Evolutionary conservation across 2,797 vertebrate species (phyloP), one percentile per base, ranked within the genome.

Genomic region (Hoplostethus mediterraneus): DNA sequence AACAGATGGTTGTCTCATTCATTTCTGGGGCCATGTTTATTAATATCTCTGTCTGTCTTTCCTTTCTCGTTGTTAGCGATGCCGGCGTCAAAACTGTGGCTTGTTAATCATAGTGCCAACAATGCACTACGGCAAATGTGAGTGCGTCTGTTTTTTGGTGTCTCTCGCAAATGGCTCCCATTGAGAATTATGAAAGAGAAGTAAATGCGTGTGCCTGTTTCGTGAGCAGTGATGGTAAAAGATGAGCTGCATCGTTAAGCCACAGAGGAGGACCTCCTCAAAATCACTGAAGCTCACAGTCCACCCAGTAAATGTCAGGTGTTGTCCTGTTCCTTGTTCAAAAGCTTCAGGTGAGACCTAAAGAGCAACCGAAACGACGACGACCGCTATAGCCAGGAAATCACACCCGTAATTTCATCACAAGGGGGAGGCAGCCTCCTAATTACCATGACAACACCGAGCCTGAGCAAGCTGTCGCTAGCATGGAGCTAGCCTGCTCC

Each of bases 161-260:
- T 80, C 28, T 48, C 49, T 45, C 49, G 70, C 67, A 64, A 86
- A 51, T 69, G 52, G 77, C 72, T 62, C 80, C 76, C 63, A 30
- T n/a, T 73, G 77, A 77, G 71, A 76, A n/a, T n/a, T 65, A 63
- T 85, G 57, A 73, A 78, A 84, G 75, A 47, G 13, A 47, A 47
- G 45, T 47, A 13, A 13, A 47, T 78, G 75, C 66, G 38, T 21
- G 14, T 16, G n/a, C 62, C 57, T 63, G 33, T 67, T 81, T 76
- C 47, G 38, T 38, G 47, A 73, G 42, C 63, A 70, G 59, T 33
- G 51, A 69, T 38, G 3, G 63, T 58, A 71, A 78, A 78, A 65
- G 47, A 65, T 17, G n/a, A 53, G 60, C 80, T 62, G 67, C 44
- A 82, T 77, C 73, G 30, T 25, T 2, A n/a, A 56, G 16, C 44